These are phyloP conservation scores for Ischnus inquisitorius DNA, from an alignment of 2,888 invertebrate genomes.

Conservation along the genomic window DNA sequence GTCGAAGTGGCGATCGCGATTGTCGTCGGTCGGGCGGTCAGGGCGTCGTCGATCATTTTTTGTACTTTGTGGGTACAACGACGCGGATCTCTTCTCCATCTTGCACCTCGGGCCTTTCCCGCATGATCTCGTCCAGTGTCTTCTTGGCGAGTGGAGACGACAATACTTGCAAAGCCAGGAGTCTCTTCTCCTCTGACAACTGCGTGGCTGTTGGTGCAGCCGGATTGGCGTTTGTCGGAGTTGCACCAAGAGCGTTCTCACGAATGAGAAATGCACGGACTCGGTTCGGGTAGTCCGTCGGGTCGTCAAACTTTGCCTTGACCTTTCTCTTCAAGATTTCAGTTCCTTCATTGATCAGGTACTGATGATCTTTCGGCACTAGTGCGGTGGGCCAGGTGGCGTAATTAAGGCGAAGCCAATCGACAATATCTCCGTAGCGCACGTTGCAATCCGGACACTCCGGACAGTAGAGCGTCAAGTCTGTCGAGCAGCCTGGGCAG, in stretches of 20 bases:
- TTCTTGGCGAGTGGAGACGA: neutral
- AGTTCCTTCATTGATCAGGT: conserved; percentile 16
- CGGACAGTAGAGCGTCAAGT: conserved; percentile 36
- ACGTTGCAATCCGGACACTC: conserved; percentile 61
- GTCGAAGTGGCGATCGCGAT: too few species aligned
- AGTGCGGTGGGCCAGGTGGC: conserved; percentile 41
- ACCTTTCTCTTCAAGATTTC: conserved; percentile 38
- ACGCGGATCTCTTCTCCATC: conserved; percentile 20
- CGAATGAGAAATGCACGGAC: conserved; percentile 32
- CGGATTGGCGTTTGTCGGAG: neutral
- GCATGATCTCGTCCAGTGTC: conserved; percentile 19
- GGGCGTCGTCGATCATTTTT: too few species aligned
- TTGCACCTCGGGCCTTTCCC: neutral
- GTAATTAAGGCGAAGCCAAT: conserved; percentile 50
- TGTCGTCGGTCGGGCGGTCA: too few species aligned
- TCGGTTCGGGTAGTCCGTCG: conserved; percentile 17
- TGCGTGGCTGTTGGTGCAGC: neutral
- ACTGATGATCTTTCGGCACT: conserved; percentile 37
- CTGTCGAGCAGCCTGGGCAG: conserved; percentile 46
- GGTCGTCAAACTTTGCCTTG: conserved; percentile 38
- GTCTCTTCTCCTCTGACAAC: conserved; percentile 28
- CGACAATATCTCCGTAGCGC: conserved; percentile 30
- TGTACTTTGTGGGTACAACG: conserved; percentile 35
- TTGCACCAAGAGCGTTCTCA: conserved; percentile 42
- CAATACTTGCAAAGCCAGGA: neutral